Evolutionary conservation across 2,113 vertebrate genomes (phyloP).

Genomic region (Varanus komodoensis): DNA sequence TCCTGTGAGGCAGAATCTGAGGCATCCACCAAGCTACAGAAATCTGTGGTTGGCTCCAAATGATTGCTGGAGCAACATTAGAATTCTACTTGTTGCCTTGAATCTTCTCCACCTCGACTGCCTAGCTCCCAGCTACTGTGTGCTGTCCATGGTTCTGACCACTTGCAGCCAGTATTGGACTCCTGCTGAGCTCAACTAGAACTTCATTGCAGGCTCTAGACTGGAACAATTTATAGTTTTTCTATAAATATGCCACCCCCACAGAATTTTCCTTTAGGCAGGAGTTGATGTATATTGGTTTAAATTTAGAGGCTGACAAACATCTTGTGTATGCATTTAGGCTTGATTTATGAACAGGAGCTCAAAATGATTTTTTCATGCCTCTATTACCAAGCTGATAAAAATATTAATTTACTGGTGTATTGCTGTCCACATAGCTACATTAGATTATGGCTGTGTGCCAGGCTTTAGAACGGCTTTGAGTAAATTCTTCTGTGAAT

Average conservation of each 20-base stretch:
- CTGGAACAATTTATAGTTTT: not conserved
- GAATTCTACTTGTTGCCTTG: not conserved
- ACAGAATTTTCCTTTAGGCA: not conserved
- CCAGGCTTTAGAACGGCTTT: not conserved
- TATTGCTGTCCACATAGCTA: not conserved
- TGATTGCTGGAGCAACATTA: no score
- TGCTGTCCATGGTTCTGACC: not conserved
- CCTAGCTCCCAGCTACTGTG: not conserved
- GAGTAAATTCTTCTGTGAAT: not conserved
- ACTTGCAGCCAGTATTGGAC: not conserved
- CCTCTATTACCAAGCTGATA: not conserved
- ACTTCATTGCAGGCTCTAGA: not conserved
- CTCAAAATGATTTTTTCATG: slow-evolving; percentile 1
- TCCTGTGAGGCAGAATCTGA: no score
- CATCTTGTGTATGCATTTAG: not conserved
- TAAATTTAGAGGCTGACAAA: not conserved
- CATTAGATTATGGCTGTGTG: not conserved
- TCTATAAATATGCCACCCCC: not conserved
- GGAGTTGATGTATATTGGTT: not conserved
- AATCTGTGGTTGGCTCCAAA: not conserved
- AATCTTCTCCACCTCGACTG: no score
- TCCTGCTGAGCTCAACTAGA: not conserved
- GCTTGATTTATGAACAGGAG: not conserved
- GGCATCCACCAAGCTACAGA: no score
- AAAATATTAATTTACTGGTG: slow-evolving; percentile 3